phyloP scores from a whole-genome alignment of 1,140 invertebrate species.

The Drosophila carrolli region DNA sequence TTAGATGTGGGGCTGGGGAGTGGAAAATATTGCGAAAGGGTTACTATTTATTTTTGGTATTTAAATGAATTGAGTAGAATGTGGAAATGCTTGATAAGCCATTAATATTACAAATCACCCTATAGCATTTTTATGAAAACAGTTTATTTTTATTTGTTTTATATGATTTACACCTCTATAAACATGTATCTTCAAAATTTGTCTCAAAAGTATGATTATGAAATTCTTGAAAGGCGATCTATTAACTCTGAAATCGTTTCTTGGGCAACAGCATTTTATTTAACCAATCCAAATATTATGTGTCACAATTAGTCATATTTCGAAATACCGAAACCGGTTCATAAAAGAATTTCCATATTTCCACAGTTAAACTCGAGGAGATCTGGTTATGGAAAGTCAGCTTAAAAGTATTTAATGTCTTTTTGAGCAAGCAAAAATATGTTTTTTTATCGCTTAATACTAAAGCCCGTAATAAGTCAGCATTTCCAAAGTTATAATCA shows the following conservation, averaged over 20 bases:
- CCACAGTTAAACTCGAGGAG: not conserved
- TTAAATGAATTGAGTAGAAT: too few species aligned
- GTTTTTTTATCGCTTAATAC: constrained; percentile 1
- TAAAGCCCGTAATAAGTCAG: not conserved
- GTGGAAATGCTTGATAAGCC: too few species aligned
- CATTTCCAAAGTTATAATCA: not conserved
- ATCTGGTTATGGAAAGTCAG: not conserved
- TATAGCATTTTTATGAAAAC: too few species aligned
- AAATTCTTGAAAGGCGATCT: too few species aligned
- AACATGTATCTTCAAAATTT: too few species aligned
- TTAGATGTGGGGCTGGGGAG: not conserved
- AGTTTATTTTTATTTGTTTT: too few species aligned
- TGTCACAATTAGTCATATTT: not conserved
- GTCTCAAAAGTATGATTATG: too few species aligned
- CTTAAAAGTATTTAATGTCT: not conserved
- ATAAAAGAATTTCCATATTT: not conserved
- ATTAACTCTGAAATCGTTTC: too few species aligned
- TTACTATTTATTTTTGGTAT: too few species aligned
- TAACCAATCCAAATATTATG: not conserved
- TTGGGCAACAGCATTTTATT: not conserved
- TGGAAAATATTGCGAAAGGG: not conserved
- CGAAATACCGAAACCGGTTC: not conserved
- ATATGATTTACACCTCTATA: too few species aligned
- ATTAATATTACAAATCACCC: too few species aligned
- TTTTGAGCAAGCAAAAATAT: not conserved